phyloP scores from a whole-genome alignment of 2,888 invertebrate species.

The Tetranychus piercei region DNA sequence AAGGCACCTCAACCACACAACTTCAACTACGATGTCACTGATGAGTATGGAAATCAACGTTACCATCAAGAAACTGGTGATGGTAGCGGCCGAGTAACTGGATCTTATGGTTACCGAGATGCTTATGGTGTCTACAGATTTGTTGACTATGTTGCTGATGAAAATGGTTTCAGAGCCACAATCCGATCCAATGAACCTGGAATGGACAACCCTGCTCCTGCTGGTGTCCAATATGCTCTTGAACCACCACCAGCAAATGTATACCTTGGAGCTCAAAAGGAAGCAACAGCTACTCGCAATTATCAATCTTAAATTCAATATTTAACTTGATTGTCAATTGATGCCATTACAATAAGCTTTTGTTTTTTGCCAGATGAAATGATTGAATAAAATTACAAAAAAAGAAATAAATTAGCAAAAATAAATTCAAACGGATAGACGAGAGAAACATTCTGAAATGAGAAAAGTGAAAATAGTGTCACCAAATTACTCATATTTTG shows the following conservation, averaged over 20 bases:
- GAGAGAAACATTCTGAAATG: too few relatives aligned
- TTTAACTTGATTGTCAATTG: not conserved
- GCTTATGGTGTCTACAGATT: slow-evolving; percentile 25
- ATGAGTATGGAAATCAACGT: slow-evolving; percentile 26
- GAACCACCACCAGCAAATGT: not conserved
- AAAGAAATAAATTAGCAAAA: too few relatives aligned
- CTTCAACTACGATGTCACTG: slow-evolving; percentile 26
- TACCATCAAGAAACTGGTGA: slow-evolving; percentile 26
- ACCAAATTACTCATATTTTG: too few relatives aligned
- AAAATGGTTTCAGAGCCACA: slow-evolving; percentile 25
- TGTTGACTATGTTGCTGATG: slow-evolving; percentile 27
- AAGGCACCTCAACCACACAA: slow-evolving; percentile 23
- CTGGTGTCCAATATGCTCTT: not conserved
- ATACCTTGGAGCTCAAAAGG: not conserved
- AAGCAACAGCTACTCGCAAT: not conserved
- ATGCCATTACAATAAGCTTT: not conserved
- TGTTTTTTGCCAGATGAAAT: not conserved
- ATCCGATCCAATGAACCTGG: slow-evolving; percentile 7
- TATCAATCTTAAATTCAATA: not conserved
- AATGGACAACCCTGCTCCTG: not conserved
- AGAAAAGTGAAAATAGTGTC: too few relatives aligned
- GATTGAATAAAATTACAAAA: not conserved
- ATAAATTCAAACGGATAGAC: too few relatives aligned
- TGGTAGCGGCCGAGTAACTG: slow-evolving; percentile 24
- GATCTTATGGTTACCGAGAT: slow-evolving; percentile 27